These are phyloP conservation scores for Chorisops tibialis DNA, from an alignment of 2,888 invertebrate species.

Conservation along the genomic window DNA sequence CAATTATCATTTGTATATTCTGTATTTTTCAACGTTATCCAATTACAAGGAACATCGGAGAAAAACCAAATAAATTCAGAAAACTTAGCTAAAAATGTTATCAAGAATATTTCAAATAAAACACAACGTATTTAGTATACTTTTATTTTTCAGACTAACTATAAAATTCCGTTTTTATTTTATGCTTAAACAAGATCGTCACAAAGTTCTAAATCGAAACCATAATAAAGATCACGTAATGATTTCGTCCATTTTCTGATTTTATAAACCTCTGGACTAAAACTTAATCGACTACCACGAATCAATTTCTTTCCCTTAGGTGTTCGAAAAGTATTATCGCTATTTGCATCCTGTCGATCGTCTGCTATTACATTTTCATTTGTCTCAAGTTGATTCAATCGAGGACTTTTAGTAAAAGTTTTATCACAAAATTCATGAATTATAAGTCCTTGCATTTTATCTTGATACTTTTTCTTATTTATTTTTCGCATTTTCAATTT, in stretches of 20 bases:
- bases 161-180: too few species aligned
- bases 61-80: too few species aligned
- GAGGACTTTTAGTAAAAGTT: background rate
- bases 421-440: background rate
- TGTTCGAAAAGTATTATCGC: background rate
- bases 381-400: background rate
- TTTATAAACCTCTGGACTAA: conserved; percentile 6
- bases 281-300: conserved; percentile 3
- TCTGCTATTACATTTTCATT: background rate
- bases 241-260: background rate
- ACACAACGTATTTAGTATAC: too few species aligned
- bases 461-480: background rate
- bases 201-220: too few species aligned
- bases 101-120: too few species aligned
- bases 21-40: too few species aligned
- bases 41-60: too few species aligned
- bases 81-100: too few species aligned
- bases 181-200: too few species aligned
- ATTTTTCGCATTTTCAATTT: background rate
- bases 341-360: background rate
- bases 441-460: background rate
- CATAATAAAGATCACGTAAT: too few species aligned
- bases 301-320: background rate
- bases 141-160: too few species aligned
- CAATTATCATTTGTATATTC: too few species aligned